Evolutionary conservation across 1,140 invertebrate species (phyloP).

Genomic region (Bombus pyrosoma): DNA sequence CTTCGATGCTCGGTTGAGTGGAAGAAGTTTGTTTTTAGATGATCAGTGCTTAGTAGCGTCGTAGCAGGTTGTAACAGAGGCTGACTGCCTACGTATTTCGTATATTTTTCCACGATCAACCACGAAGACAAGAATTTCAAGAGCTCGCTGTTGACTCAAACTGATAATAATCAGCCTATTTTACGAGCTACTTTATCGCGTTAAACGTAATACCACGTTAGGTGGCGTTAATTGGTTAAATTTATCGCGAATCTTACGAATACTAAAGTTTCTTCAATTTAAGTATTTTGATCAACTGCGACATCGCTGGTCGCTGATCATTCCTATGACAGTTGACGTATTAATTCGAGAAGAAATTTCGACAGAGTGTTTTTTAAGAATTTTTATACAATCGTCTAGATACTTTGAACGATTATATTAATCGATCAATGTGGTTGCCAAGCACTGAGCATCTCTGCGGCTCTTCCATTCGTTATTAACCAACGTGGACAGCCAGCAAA

Average conservation of each 20-base stretch:
- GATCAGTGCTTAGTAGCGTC: not conserved
- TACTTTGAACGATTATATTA: not conserved
- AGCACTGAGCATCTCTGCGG: not conserved
- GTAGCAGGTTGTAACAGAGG: not conserved
- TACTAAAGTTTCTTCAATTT: not conserved
- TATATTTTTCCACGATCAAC: not conserved
- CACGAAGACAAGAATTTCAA: too few relatives aligned
- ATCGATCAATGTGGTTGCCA: not conserved
- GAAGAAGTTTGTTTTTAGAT: not conserved
- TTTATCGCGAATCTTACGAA: not conserved
- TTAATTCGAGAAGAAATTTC: not conserved
- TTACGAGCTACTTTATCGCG: too few relatives aligned
- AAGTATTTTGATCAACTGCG: not conserved
- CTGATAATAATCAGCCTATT: not conserved
- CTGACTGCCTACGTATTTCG: not conserved
- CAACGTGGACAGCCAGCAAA: not conserved
- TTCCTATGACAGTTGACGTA: not conserved
- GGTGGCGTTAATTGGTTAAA: not conserved
- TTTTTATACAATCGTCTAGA: not conserved
- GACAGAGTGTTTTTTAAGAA: not conserved
- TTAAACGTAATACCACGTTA: too few relatives aligned
- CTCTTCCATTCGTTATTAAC: slow-evolving; percentile 16
- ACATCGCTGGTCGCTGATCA: not conserved
- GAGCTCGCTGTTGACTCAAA: not conserved
- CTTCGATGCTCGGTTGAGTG: not conserved